Base-by-base conservation (phyloP, 2,797 vertebrate species). In the Characodon lateralis region DNA sequence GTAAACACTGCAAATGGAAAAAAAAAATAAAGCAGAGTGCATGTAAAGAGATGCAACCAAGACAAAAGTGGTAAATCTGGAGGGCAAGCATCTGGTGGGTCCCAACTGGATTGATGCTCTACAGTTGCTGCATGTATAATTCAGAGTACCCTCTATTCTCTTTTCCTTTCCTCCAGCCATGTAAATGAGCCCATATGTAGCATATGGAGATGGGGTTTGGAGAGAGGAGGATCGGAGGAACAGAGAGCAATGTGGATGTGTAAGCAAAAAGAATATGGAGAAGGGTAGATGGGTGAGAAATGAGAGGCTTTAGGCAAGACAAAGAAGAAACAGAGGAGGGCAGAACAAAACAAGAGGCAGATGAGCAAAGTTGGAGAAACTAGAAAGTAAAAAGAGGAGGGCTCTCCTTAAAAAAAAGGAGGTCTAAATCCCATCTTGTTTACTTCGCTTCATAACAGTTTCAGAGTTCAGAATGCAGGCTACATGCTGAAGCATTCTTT, bases 41-140 rank as follows among this genome's bases (percentile, higher is more conserved):
- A 86, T 76, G 82, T 82, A 82, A 81, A 87, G 76, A 85, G 74
- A 86, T 70, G 80, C 73, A 83, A 77, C 71, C 22, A n/a, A 91
- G 85, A 93, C 80, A 87, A 91, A 91, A 91, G 90, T 78, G 59
- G 84, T 66, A 75, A 87, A 89, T 92, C 90, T 91, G 88, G 85
- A 91, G 92, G 91, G 92, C 89, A 90, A 90, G 92, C 94, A 94
- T 93, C 92, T 94, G 94, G 87, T 86, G 88, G 79, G 87, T 93
- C 91, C 91, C 84, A 61, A 77, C 70, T 88, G 90, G 81, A 78
- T 87, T 86, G 88, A 76, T 84, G 81, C 77, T 76, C 86, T 79
- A 86, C 87, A 87, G 78, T 84, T 89, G 83, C 85, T 89, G 88
- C 87, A 94, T 94, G 90, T 91, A 91, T 94, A 93, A 95, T 94